These are phyloP conservation scores for Deilephila elpenor DNA, from an alignment of 2,888 invertebrate species.

Conservation along the genomic window DNA sequence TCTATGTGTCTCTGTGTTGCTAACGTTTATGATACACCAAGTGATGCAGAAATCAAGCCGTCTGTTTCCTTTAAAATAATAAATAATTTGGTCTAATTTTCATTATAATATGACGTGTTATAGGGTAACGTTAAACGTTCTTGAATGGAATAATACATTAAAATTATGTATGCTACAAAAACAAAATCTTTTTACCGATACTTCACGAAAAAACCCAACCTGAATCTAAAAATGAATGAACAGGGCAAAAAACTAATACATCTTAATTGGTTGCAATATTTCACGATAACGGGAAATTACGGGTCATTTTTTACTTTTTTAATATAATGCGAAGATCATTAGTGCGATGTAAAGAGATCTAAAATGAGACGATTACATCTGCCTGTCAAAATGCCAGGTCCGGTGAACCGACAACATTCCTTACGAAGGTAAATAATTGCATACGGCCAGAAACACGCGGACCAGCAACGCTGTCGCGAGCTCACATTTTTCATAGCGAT, in stretches of 20 bases:
- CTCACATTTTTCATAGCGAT: constrained; percentile 51
- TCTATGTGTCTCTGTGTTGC: neutral
- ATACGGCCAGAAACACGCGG: constrained; percentile 54
- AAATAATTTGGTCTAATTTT: too few relatives aligned
- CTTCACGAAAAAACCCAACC: neutral
- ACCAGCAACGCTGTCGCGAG: constrained; percentile 43
- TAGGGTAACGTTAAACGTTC: too few relatives aligned
- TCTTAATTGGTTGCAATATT: constrained; percentile 25
- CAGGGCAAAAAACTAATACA: constrained; percentile 20
- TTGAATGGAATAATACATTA: too few relatives aligned
- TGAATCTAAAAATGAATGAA: constrained; percentile 20
- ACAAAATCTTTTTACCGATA: neutral
- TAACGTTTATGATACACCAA: neutral
- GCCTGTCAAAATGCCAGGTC: constrained; percentile 52
- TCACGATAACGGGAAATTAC: constrained; percentile 19
- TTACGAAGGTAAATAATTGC: constrained; percentile 58
- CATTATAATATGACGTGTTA: too few relatives aligned
- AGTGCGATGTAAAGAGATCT: constrained; percentile 25
- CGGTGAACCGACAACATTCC: constrained; percentile 54
- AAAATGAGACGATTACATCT: constrained; percentile 48
- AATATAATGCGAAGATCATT: constrained; percentile 17
- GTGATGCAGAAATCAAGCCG: too few relatives aligned
- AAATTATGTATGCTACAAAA: constrained; percentile 1
- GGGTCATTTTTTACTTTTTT: neutral
- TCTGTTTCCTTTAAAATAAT: too few relatives aligned